phyloP scores from a whole-genome alignment of 2,888 invertebrate genomes.

The Ectemnius cavifrons region DNA sequence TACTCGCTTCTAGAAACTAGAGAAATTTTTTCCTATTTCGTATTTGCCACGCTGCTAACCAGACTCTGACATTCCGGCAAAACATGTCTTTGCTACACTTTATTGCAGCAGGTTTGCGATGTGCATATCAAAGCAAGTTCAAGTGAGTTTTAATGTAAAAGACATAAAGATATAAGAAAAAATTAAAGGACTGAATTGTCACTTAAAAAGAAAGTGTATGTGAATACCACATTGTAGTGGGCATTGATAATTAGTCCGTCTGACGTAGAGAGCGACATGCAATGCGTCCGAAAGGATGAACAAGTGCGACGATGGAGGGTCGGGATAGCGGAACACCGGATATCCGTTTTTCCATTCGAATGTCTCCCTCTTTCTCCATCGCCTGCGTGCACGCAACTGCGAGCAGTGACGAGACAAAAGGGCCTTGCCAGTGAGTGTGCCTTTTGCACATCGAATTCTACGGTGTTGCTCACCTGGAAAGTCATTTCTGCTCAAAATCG shows the following conservation, averaged over 20 bases:
- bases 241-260: constrained; percentile 39
- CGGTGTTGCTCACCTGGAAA: constrained; percentile 21
- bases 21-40: constrained; percentile 31
- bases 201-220: background rate
- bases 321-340: constrained; percentile 73
- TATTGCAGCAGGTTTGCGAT: background rate
- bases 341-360: constrained; percentile 70
- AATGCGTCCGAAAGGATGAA: constrained; percentile 37
- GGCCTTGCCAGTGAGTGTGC: constrained; percentile 35
- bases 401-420: constrained; percentile 43
- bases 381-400: constrained; percentile 36
- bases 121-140: no score
- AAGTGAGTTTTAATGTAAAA: no score
- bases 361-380: constrained; percentile 43
- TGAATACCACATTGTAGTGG: background rate
- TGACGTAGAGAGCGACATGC: constrained; percentile 10
- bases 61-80: constrained; percentile 14
- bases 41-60: constrained; percentile 25
- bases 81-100: constrained; percentile 9
- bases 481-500: constrained; percentile 40
- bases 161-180: no score
- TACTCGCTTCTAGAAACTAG: constrained; percentile 38
- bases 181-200: no score
- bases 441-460: constrained; percentile 42
- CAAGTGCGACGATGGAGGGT: constrained; percentile 8